Base-by-base conservation (phyloP, 2,797 vertebrate genomes). In the Notolepis coatsorum region DNA sequence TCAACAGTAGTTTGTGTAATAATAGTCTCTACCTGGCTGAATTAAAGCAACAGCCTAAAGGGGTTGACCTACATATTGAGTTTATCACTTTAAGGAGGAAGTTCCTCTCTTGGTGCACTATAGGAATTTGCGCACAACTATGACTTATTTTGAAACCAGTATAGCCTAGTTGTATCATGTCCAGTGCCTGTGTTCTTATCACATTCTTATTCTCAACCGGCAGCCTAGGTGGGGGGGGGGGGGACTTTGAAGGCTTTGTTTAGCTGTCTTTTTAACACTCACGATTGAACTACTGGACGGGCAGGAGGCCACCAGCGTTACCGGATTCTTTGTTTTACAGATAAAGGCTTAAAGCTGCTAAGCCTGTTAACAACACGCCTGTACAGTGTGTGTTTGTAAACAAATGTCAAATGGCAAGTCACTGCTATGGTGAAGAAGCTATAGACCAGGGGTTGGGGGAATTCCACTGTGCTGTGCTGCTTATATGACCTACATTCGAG, bases 191-290 rank as follows among this genome's bases (percentile, higher is more conserved):
- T 5, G 1, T n/a, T 46, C 13, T 24, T 27, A 1, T 27, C 15
- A 7, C 10, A 61, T 18, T 4, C 21, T 43, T 43, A n/a, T 20
- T 28, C 52, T 30, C 20, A 5, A 15, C 15, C 24, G 50, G 5
- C 46, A 18, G 37, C 43, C 18, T 42, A 20, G 58, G n/a, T n/a
- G n/a, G n/a, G n/a, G n/a, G n/a, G n/a, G n/a, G n/a, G n/a, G n/a
- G 56, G 21, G 52, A 67, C 46, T 37, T 74, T 67, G 45, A 5
- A 51, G 47, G 13, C 43, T 50, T 25, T 80, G n/a, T n/a, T n/a
- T n/a, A n/a, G n/a, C n/a, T 85, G 84, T 87, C 82, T 82, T 70
- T 43, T 58, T 39, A 7, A 65, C 55, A 57, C 38, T 79, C 49
- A 45, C 69, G n/a, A n/a, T 67, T 73, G 55, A 65, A 80, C 72